Percentiles rank a stretch among this genome's conserved stretches.
phyloP scores from a whole-genome alignment of 1,140 invertebrate genomes.

The Drosophila pectinifera region DNA sequence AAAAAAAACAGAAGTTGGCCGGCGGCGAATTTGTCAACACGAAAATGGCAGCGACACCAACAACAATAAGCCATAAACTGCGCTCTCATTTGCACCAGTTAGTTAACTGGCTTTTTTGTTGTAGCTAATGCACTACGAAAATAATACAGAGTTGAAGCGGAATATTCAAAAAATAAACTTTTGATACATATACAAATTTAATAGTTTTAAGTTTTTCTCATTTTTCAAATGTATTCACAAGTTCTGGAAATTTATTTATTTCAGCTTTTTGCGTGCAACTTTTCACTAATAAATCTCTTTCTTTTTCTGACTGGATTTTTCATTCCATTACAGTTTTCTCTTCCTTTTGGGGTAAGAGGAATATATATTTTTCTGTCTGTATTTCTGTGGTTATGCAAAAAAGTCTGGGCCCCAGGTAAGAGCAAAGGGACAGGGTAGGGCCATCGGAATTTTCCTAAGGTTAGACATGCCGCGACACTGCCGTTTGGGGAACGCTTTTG shows the following conservation, averaged over 20 bases:
- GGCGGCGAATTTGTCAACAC: constrained; percentile 71
- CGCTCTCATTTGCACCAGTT: constrained; percentile 72
- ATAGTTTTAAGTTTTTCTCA: too few species aligned
- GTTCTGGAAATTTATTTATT: too few species aligned
- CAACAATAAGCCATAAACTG: constrained; percentile 68
- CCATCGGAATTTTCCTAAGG: constrained; percentile 9
- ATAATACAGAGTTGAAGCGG: not conserved
- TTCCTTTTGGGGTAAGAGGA: too few species aligned
- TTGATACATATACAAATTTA: not conserved
- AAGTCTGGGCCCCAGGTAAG: constrained; percentile 3
- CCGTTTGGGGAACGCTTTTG: constrained; percentile 81
- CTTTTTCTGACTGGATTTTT: too few species aligned
- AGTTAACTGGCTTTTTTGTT: constrained; percentile 11
- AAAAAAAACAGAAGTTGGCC: constrained; percentile 57
- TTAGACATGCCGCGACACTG: constrained; percentile 71
- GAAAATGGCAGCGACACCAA: constrained; percentile 41
- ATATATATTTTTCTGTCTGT: constrained; percentile 23
- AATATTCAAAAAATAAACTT: too few species aligned
- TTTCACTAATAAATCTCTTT: not conserved
- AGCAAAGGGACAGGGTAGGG: not conserved
- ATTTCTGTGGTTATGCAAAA: constrained; percentile 67
- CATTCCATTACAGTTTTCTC: too few species aligned
- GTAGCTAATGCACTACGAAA: constrained; percentile 12
- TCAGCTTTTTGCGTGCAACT: not conserved
- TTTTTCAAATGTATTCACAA: too few species aligned